These are phyloP conservation scores for Eupithecia exiguata DNA, from an alignment of 2,888 invertebrate species.

Conservation along the genomic window DNA sequence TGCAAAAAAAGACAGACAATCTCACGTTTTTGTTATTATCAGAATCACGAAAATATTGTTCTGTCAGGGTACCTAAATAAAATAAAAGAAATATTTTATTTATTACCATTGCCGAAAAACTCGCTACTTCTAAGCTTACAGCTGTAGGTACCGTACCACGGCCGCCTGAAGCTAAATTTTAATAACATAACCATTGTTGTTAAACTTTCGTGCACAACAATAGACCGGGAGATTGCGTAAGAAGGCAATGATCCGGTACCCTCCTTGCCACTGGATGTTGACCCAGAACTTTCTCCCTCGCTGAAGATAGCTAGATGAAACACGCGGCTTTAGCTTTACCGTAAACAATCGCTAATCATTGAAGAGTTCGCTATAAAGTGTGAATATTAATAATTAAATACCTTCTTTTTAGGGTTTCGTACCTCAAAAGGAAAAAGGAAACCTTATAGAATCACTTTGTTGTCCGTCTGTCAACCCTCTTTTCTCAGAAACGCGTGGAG, in stretches of 20 bases:
- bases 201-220: conserved; percentile 29
- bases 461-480: too few species aligned
- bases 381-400: too few species aligned
- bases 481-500: too few species aligned
- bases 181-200: conserved; percentile 20
- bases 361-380: not conserved
- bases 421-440: too few species aligned
- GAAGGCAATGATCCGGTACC: conserved; percentile 26
- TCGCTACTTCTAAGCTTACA: not conserved
- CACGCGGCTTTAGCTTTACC: not conserved
- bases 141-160: not conserved
- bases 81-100: too few species aligned
- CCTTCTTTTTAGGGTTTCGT: too few species aligned
- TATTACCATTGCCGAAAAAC: not conserved
- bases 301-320: not conserved
- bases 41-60: not conserved
- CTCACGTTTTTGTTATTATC: not conserved
- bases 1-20: not conserved
- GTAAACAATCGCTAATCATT: not conserved
- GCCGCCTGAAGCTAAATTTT: not conserved
- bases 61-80: too few species aligned
- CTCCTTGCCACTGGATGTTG: conserved; percentile 40
- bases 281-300: conserved; percentile 45
- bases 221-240: conserved; percentile 23
- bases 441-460: too few species aligned